These are phyloP conservation scores for Lasioglossum villosulum DNA, from an alignment of 2,888 invertebrate species.

Conservation along the genomic window DNA sequence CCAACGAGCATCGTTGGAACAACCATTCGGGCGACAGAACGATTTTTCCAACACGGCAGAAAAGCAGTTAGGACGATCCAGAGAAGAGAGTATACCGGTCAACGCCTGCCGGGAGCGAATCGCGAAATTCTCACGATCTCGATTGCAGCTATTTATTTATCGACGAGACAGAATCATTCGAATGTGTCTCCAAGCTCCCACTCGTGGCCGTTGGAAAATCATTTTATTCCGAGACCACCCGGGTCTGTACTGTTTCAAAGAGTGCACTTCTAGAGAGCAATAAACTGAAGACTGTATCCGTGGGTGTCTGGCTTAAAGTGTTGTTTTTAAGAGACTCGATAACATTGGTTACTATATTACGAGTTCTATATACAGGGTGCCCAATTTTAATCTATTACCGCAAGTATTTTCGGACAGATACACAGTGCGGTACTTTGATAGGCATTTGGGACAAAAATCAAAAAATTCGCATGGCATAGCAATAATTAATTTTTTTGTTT, in stretches of 20 bases:
- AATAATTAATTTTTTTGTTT: no score
- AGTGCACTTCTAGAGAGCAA: not conserved
- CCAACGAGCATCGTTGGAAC: constrained; percentile 38
- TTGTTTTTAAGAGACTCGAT: constrained; percentile 1
- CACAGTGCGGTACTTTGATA: no score
- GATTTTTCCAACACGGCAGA: constrained; percentile 34
- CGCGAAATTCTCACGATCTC: not conserved
- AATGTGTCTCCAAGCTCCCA: not conserved
- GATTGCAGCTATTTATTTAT: constrained; percentile 24
- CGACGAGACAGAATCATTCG: not conserved
- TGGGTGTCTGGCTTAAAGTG: not conserved
- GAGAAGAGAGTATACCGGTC: constrained; percentile 11
- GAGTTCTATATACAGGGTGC: not conserved
- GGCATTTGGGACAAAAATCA: no score
- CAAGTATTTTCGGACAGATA: not conserved
- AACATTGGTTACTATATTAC: not conserved
- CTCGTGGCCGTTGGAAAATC: constrained; percentile 10
- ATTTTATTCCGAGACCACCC: not conserved
- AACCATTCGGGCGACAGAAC: constrained; percentile 24
- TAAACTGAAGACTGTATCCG: constrained; percentile 2
- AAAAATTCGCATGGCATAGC: no score
- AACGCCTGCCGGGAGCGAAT: not conserved
- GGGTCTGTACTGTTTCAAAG: not conserved
- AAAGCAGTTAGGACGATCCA: not conserved
- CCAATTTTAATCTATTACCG: not conserved